Evolutionary conservation across 2,797 vertebrate species (phyloP), one percentile per base, ranked within the genome.

Genomic region (Gobionotothen gibberifrons): DNA sequence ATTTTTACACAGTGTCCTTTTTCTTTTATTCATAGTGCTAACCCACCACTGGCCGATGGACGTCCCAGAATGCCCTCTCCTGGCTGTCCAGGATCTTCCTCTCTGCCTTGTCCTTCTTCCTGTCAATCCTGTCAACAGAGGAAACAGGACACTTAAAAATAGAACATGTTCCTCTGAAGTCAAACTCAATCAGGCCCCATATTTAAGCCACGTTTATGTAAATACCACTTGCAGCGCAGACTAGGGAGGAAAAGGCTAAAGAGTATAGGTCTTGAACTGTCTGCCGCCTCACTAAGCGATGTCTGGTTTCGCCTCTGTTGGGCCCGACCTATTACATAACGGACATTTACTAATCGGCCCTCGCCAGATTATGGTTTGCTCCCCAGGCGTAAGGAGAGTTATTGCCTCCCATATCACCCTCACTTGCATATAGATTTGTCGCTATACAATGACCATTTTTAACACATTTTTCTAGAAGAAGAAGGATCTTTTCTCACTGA

Each of bases 51-150:
- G 97, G 97, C 60, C 97, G 94, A 89, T 99, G 97, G 74, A 98
- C 97, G 64, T 99, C 97, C 97, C 97, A 99, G 91, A 99, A 99
- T 58, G 97, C 97, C 85, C 97, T 96, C 89, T 99, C 97, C 88
- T 99, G 97, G 87, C 97, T 98, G 89, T 99, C 97, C 84, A 98
- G 90, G 90, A 99, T 98, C 92, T 99, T 99, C 84, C 97, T 95
- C 92, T 99, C 97, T 1, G 96, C 97, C 89, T 98, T 99, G 92
- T 99, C 97, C 76, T 98, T 98, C 93, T 98, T 99, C 65, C 97
- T 96, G 92, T 99, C 97, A 3, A 99, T 96, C 91, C 97, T 99
- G 92, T 74, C 87, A 90, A 81, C 55, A 69, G 40, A 64, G 22
- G 53, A 82, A 74, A 78, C 46, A 57, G 15, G 14, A 1, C 43